Base-by-base conservation (phyloP, 1,140 invertebrate species). In the Bactericera cockerelli region DNA sequence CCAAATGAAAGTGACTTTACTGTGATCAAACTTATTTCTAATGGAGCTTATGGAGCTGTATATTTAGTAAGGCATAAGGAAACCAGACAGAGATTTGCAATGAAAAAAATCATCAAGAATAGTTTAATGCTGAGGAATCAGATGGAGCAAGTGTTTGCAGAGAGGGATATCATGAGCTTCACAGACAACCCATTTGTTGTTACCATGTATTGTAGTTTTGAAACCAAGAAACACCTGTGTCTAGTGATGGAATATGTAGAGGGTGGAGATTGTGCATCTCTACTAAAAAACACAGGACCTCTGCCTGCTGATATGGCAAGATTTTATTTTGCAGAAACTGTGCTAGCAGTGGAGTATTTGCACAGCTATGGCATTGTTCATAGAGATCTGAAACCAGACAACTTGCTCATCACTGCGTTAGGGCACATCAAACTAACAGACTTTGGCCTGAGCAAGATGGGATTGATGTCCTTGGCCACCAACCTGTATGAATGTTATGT, bases 391-490 rank as follows among this genome's bases (percentile, higher is more conserved):
- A 99, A 99, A 75, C 97, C 97, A 26, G 96, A 99, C 72, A 99
- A 99, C 86, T 90, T 99, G 60, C 78, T 99, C 13, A 98, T 99
- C 67, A 99, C 95, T 60, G 90, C 92, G 14, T 76, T 96, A 56
- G 97, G 97, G 21, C 97, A 99, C 69, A 98, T 99, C n/a, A 99
- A 99, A 74, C 76, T 99, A 26, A 99, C 97, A 4, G 97, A 99
- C 76, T 99, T 99, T 76, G 97, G 97, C 59, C 80, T 98, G 56
- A 98, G 93, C 68, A 98, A 98, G 77, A 97, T 98, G 84, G 95
- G 95, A 60, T 76, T 98, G 8, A 98, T 99, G 96, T 98, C 93
- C 59, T 79, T 98, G 78, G 93, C 95, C 1, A 98, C 94, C 16
- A 98, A 97, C 74, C 74, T 98, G 22, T 97, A 96, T 69, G 94